Conservation (phyloP, 2,113 vertebrate genomes). For the Istiophorus platypterus region DNA sequence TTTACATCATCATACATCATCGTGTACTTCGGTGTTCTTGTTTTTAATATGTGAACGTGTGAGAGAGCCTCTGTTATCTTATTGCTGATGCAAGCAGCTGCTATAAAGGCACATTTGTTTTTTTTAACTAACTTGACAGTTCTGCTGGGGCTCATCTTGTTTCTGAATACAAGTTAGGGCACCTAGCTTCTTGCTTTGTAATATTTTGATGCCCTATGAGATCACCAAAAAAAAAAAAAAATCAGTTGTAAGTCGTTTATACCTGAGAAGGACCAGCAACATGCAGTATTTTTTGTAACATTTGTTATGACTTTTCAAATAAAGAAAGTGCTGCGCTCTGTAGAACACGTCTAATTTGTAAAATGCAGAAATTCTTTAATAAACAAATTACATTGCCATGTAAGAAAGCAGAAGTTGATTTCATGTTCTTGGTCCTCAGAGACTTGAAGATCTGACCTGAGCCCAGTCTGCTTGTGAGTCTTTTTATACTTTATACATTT, state of each 20-base stretch:
- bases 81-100: background rate
- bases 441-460: background rate
- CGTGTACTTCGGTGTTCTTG: background rate
- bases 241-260: background rate
- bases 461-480: background rate
- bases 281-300: background rate
- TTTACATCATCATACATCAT: background rate
- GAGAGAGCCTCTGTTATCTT: background rate
- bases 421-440: background rate
- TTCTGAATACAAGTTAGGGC: background rate
- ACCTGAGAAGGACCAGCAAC: background rate
- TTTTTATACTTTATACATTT: background rate
- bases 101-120: background rate
- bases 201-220: background rate
- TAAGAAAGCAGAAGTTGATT: background rate
- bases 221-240: background rate
- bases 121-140: background rate
- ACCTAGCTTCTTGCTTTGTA: background rate
- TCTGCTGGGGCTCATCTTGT: constrained; percentile 5
- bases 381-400: background rate
- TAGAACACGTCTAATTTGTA: background rate
- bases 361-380: background rate
- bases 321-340: background rate
- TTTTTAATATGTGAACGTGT: background rate
- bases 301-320: background rate